Base-by-base conservation (phyloP, 2,797 vertebrate species). In the Vultur gryphus region DNA sequence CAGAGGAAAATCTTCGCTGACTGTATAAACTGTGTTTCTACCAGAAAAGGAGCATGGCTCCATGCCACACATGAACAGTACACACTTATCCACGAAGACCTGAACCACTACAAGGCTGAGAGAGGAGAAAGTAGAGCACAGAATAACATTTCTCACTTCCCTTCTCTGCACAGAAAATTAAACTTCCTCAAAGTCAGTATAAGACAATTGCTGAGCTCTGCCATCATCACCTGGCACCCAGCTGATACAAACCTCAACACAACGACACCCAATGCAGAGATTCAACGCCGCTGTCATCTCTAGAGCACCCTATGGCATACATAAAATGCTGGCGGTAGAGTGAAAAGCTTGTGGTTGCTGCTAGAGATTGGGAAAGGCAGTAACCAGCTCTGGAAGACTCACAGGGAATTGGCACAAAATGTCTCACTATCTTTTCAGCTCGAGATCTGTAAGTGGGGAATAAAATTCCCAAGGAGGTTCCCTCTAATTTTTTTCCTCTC, bases 381-480 rank as follows among this genome's bases (percentile, higher is more conserved):
- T 31, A 72, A 69, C 10, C 15, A 86, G 64, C 65, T 91, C 57
- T 62, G 57, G 59, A 73, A 79, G 31, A 37, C 28, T 69, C 82
- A 62, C 2, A 14, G 29, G 48, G 81, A 95, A 94, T 1, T 20
- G 52, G 65, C 26, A 95, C 54, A 73, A 83, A 83, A 91, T 0
- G 0, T 58, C 72, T 83, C 37, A 9, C 49, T 64, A 29, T 48
- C 33, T 81, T 91, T 84, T 73, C 88, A 77, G 49, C 49, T 79
- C 0, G 0, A 94, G 51, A 72, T 58, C 58, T 76, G 48, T 43
- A 90, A 84, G 15, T 12, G 16, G 31, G 78, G 62, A 89, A 43
- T 79, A 87, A 86, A 94, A 72, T 70, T 87, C 81, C 73, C 55
- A 80, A 64, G 88, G 52, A 94, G 84, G 52, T 18, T 41, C n/a